Percentiles rank a stretch among this genome's conserved stretches.
phyloP scores from a whole-genome alignment of 2,113 vertebrate genomes.

The Tragelaphus buxtoni region DNA sequence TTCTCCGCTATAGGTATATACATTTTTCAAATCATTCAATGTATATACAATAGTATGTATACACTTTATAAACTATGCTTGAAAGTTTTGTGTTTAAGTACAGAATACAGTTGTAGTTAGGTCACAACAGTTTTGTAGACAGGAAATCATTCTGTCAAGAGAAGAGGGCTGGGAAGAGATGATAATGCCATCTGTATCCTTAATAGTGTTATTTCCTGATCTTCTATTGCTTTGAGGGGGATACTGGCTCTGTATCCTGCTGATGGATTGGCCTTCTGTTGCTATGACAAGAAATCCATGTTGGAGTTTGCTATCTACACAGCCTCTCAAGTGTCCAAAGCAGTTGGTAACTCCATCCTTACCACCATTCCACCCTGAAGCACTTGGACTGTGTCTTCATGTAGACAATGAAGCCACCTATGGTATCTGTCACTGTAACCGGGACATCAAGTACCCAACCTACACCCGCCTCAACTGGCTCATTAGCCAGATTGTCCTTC shows the following conservation, averaged over 20 bases:
- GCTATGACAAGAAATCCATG: constrained; percentile 91
- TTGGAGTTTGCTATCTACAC: constrained; percentile 91
- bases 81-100: background rate
- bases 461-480: constrained; percentile 84
- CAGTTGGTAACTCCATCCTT: constrained; percentile 90
- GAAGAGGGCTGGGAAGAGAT: too few relatives aligned
- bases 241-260: constrained; percentile 89
- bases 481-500: constrained; percentile 89
- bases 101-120: background rate
- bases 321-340: constrained; percentile 85
- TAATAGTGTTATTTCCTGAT: constrained; percentile 80
- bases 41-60: background rate
- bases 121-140: background rate
- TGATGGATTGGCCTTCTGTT: constrained; percentile 89
- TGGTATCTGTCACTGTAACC: constrained; percentile 87
- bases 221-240: constrained; percentile 90
- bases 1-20: background rate
- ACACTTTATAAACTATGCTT: background rate
- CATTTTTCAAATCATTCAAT: background rate
- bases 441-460: constrained; percentile 87
- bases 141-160: background rate
- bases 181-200: background rate
- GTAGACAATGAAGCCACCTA: constrained; percentile 93
- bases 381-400: constrained; percentile 92
- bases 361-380: constrained; percentile 91